Base-by-base conservation (phyloP, 2,113 vertebrate genomes). In the Speoplatyrhinus poulsoni region DNA sequence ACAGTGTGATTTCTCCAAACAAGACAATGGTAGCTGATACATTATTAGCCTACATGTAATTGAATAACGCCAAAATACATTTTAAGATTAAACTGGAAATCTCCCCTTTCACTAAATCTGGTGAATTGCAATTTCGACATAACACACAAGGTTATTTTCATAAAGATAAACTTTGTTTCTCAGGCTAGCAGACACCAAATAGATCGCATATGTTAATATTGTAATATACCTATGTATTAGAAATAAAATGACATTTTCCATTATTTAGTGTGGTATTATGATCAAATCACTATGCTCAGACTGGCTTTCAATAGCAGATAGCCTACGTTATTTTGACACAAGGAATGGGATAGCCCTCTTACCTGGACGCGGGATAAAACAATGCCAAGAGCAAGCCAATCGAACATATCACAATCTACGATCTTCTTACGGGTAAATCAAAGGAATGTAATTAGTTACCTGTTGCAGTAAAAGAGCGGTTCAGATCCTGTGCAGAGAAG, bases 391-490 rank as follows among this genome's bases (percentile, higher is more conserved):
- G 17, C 52, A 15, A 16, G 6, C 32, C 9, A n/a, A 16, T 47
- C 62, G 16, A 9, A 10, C 12, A 0, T 9, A 19, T 60, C 3
- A 33, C 13, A 19, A 33, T 17, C 1, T 9, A 6, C 58, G 3
- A 1, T 33, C 12, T 55, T 26, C 3, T 3, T 15, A n/a, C 1
- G 11, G 36, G 15, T 3, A 3, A 15, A 12, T 0, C 12, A 11
- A 33, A 13, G 32, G 41, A 15, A 0, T 75, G 7, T 54, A 16
- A 1, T 72, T 4, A 8, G 83, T 87, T 90, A 90, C 89, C 89
- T 90, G 89, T 90, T 90, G 87, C 83, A 32, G 82, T n/a, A 12
- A 50, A 58, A 1, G 53, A 63, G 33, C 77, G 58, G 70, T 4
- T 74, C 2, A 62, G 58, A 46, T 75, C 73, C 60, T 67, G 77